Percentiles rank a stretch among this genome's conserved stretches.
Evolutionary conservation across 2,113 vertebrate genomes (phyloP).

Genomic region (Ia io): DNA sequence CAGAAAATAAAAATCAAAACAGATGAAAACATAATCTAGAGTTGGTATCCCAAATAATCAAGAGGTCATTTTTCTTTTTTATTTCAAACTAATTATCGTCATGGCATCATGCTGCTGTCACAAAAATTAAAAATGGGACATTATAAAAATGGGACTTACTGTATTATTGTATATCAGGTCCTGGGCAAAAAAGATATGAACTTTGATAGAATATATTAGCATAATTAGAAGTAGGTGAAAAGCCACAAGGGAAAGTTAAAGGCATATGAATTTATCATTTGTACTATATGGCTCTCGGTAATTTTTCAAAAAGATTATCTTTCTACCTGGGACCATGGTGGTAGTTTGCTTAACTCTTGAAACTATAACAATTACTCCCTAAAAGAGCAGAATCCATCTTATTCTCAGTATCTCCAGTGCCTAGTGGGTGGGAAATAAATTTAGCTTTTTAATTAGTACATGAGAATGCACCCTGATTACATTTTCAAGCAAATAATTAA

Average conservation of each 20-base stretch:
- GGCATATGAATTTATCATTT: conserved; percentile 20
- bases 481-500: conserved; percentile 15
- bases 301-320: neutral
- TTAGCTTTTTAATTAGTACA: neutral
- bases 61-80: neutral
- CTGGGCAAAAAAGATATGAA: neutral
- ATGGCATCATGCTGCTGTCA: neutral
- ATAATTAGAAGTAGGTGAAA: conserved; percentile 16
- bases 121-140: conserved; percentile 29
- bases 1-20: conserved; percentile 34
- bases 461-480: neutral
- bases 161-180: neutral
- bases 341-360: conserved; percentile 4
- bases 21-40: conserved; percentile 3
- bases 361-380: neutral
- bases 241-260: neutral
- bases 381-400: neutral
- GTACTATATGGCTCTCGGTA: neutral
- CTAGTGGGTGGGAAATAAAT: neutral
- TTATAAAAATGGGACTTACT: neutral
- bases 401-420: neutral
- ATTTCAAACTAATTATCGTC: conserved; percentile 5
- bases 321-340: neutral
- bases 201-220: neutral
- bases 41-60: neutral